Base-by-base conservation (phyloP, 2,113 vertebrate species). In the Microtus ochrogaster region DNA sequence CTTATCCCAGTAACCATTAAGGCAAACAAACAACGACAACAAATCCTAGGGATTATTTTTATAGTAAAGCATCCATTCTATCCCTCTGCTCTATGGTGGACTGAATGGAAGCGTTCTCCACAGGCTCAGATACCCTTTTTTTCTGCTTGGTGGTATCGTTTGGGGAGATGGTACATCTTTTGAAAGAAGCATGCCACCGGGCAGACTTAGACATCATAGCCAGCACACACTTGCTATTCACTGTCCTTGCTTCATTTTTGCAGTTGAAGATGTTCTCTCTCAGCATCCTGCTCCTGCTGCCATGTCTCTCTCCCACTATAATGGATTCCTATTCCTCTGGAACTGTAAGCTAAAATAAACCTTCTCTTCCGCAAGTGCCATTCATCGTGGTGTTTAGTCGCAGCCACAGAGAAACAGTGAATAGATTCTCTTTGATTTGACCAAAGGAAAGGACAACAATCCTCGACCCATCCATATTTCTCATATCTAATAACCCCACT, bases 391-490 rank as follows among this genome's bases (percentile, higher is more conserved):
- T 82, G 78, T 82, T 58, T 13, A 4, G 13, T 39, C 21, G 14
- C 17, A 81, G 49, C 78, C 13, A 58, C 19, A 82, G 52, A n/a
- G n/a, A 82, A n/a, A 11, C 58, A 52, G 6, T 11, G 33, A 79
- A 55, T 36, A 79, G 33, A 55, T 33, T 58, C 33, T n/a, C 17
- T 73, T 82, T 94, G 44, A 61, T 73, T 91, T 88, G 58, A 47
- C 66, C 79, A 92, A 72, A 63, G n/a, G 12, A 72, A 87, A 63
- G 26, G 52, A 79, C 41, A 82, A 74, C 91, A 97, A 49, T 72
- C 14, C 21, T 66, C 70, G 11, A 65, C 17, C 63, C 36, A 78
- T 63, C 11, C 61, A 28, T 81, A 49, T 94, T 36, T 79, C 16
- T 33, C 63, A 90, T 49, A 92, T 77, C 41, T 92, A 17, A 44